These are phyloP conservation scores for Gymnothorax reevesii DNA, from an alignment of 2,797 vertebrate species.

Conservation along the genomic window DNA sequence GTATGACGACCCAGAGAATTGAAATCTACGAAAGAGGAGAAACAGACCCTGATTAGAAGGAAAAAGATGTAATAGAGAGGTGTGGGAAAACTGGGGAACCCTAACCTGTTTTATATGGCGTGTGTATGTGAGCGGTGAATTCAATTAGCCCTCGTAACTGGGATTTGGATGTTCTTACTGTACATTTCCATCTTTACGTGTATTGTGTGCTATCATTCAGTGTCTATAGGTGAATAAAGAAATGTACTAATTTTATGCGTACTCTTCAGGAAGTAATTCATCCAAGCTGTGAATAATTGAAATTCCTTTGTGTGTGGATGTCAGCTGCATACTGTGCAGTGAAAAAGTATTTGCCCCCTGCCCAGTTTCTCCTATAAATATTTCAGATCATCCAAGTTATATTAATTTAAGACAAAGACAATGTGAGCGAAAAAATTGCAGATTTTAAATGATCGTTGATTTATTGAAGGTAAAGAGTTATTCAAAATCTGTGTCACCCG, in stretches of 20 bases:
- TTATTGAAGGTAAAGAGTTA: no score
- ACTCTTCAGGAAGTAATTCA: background rate
- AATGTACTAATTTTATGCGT: background rate
- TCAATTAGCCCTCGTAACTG: background rate
- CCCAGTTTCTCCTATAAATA: no score
- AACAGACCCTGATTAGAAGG: background rate
- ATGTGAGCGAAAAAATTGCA: no score
- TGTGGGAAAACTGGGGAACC: background rate
- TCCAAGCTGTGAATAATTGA: background rate
- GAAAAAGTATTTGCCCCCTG: slow-evolving; percentile 17
- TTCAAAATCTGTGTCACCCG: background rate
- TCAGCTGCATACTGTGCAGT: background rate
- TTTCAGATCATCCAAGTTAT: no score
- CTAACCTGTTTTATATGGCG: slow-evolving; percentile 10
- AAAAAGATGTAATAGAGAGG: slow-evolving; percentile 3
- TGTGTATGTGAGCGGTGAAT: background rate
- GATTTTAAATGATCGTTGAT: no score
- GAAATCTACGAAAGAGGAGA: slow-evolving; percentile 7
- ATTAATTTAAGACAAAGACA: no score
- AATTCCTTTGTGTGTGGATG: background rate
- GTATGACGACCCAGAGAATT: slow-evolving; percentile 11
- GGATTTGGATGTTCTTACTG: background rate
- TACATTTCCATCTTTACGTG: background rate
- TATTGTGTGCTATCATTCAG: background rate
- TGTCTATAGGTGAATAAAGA: background rate